Base-by-base conservation (phyloP, 2,888 invertebrate genomes). In the Rotaria macrura region DNA sequence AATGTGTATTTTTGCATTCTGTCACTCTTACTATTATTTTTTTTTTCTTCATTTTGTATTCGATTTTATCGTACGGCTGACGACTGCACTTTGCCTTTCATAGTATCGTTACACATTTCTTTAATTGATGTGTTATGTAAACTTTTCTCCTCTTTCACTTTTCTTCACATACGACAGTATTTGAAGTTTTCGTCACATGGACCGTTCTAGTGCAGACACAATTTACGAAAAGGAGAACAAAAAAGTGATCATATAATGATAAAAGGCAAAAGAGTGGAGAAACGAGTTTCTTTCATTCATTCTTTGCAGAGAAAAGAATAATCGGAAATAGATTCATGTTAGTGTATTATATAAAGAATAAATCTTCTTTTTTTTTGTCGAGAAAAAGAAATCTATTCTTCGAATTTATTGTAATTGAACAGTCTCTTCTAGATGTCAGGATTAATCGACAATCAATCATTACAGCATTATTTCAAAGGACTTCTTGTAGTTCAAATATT, bases 401-500 rank as follows among this genome's bases (percentile, higher is more conserved):
- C 34, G 14, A 9, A 9, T 54, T 54, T 54, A 25, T 65, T 29
- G 34, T 65, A 20, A 20, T 52, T 52, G 20, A 52, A 52, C 23
- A 20, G 5, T 52, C 23, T 34, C 20, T 65, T 65, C 65, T 17
- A 65, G 65, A 65, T 65, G 65, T 34, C 65, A 20, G 20, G 29
- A 38, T 65, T 34, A 34, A 65, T 34, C 14, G 29, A 65, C 2
- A 2, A 14, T 65, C 65, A 65, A 6, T 38, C 17, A 10, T 38
- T 14, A 4, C 23, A 2, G 40, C 23, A 1, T 25, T 40, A 23
- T 10, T 40, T 40, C 6, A 43, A 84, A 57, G 5, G 38, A 57
- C 17, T 84, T 20, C 25, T 79, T 38, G 74, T 84, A 2, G 87
- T 88, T 3, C 89, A 89, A 86, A 87, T 90, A 40, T 47, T 90